phyloP scores from a whole-genome alignment of 1,140 invertebrate genomes.

The Chrysomallon squamiferum region DNA sequence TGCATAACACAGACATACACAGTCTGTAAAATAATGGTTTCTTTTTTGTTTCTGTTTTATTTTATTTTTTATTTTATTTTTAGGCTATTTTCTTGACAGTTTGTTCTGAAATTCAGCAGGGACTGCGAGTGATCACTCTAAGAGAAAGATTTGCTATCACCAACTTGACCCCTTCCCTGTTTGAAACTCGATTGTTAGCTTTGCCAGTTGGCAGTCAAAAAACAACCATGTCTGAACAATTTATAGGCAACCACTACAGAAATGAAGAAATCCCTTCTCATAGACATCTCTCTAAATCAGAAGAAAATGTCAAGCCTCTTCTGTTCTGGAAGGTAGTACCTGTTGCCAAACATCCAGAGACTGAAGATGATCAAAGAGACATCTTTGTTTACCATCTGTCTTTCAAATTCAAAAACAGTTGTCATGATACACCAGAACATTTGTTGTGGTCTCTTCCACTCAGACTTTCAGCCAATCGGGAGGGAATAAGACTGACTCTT shows the following conservation, averaged over 20 bases:
- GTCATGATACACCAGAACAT: neutral
- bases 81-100: constrained; percentile 49
- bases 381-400: constrained; percentile 13
- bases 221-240: constrained; percentile 6
- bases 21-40: too few relatives aligned
- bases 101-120: constrained; percentile 38
- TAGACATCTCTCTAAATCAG: neutral
- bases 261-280: neutral
- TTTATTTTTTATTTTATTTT: too few relatives aligned
- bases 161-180: constrained; percentile 23
- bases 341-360: neutral
- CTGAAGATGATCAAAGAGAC: neutral
- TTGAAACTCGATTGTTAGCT: constrained; percentile 19
- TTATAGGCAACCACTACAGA: neutral
- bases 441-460: constrained; percentile 45
- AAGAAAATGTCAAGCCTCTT: constrained; percentile 6
- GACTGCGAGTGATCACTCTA: constrained; percentile 49
- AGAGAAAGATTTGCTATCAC: constrained; percentile 39
- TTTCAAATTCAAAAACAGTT: neutral
- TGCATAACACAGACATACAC: too few relatives aligned
- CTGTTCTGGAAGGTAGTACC: constrained; percentile 9
- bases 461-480: constrained; percentile 31
- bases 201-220: constrained; percentile 20
- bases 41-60: too few relatives aligned
- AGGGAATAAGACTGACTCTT: constrained; percentile 31